Base-by-base conservation (phyloP, 1,140 invertebrate genomes). In the Amphibalanus amphitrite region DNA sequence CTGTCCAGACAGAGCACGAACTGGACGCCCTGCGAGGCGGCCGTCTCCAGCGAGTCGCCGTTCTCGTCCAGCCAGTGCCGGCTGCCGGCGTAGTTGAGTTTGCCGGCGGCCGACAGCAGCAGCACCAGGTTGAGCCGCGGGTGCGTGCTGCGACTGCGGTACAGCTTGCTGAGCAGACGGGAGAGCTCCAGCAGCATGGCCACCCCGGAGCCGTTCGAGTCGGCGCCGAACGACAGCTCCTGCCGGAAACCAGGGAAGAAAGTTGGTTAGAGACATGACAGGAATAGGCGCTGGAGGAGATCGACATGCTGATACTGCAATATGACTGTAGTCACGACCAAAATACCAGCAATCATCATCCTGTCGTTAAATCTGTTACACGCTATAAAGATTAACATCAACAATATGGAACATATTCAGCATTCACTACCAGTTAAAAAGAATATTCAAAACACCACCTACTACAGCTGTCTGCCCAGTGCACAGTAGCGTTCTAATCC, bases 1-100 rank as follows among this genome's bases (percentile, higher is more conserved):
- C 91, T 88, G 78, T 99, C 97, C 71, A 99, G 81, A 78, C 95
- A 99, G 72, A 98, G 82, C 0, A 93, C 91, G 80, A 93, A 95
- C 3, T 89, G 85, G 13, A 90, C 88, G 79, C 96, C 64, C 64
- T 65, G 64, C 64, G 64, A 65, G 26, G 64, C 26, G 64, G 23
- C 64, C 20, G 64, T 26, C 26, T 65, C 64, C 64, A 65, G 59
- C 38, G 20, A 74, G 74, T 23, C 74, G 71, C 30, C 76, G 74
- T 47, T 75, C 73, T 95, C 91, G 80, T 99, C 95, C 17, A 98
- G 83, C 91, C 94, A 98, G 77, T 95, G 93, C 82, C 97, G 96
- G 64, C 91, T 90, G 29, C 95, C 93, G 78, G 95, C 90, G 78
- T 93, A 99, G 82, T 98, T 99, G 28, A 95, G 87, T 81, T 97